Evolutionary conservation across 2,888 invertebrate species (phyloP), one percentile per base, ranked within the genome.

Genomic region (Chrysodeixis includens): DNA sequence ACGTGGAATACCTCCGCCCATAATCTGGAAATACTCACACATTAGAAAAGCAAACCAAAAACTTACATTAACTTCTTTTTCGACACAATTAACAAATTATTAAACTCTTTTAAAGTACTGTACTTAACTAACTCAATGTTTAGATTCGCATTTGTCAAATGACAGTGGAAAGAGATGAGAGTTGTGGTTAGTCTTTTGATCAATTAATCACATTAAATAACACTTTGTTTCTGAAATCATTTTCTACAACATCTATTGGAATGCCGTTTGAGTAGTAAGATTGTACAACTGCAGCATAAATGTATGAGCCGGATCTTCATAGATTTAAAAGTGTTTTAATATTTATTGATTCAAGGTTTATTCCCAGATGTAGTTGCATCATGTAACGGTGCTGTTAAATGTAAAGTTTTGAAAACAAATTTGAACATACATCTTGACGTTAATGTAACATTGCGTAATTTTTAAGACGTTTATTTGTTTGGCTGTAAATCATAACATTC

Each of bases 1-100:
- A 99, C 99, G 95, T 99, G 98, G 95, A 99, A 99, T 87, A 99
- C 99, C 95, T 99, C 99, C 82, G 99, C 99, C 99, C 99, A 99
- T 90, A 99, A 96, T 96, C 99, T 98, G 96, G 95, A 87, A 79
- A 6, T 18, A 62, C 30, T 30, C 30, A 22, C 22, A 26, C 14
- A 35, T 62, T 56, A 60, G 55, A 5, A n/a, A 32, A 40, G 9
- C 12, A 26, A 4, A 16, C 9, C 2, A 32, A 55, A n/a, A n/a
- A n/a, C n/a, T n/a, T 26, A 7, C 30, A 54, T 18, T 14, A 6
- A 4, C n/a, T n/a, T n/a, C n/a, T n/a, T n/a, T n/a, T n/a, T n/a
- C n/a, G n/a, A n/a, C n/a, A n/a, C n/a, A n/a, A n/a, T n/a, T n/a
- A n/a, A n/a, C n/a, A n/a, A n/a, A n/a, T n/a, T n/a, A n/a, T n/a